Percentiles rank a stretch among this genome's conserved stretches.
Conservation (phyloP, 2,113 vertebrate genomes). For the Eurypyga helias region DNA sequence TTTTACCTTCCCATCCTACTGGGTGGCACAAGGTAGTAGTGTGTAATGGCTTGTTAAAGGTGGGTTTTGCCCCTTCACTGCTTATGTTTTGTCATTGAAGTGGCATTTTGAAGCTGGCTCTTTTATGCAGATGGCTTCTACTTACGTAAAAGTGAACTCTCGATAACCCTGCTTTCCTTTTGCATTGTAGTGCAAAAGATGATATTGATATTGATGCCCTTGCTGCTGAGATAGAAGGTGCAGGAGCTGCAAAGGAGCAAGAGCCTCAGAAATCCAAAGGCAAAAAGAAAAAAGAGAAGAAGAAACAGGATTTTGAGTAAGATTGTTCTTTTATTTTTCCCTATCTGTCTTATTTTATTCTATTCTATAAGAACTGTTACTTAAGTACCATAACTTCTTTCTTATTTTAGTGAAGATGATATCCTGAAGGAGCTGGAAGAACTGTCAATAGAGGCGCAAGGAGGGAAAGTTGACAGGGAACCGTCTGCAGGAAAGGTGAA, state of each 20-base stretch:
- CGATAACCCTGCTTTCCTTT: slow-evolving; percentile 14
- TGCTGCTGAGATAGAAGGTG: slow-evolving; percentile 97
- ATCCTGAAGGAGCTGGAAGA: slow-evolving; percentile 97
- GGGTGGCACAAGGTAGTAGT: background rate
- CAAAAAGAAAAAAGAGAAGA: slow-evolving; percentile 91
- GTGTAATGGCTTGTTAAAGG: background rate
- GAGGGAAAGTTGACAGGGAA: slow-evolving; percentile 82
- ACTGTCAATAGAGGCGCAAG: slow-evolving; percentile 87
- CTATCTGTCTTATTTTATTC: background rate
- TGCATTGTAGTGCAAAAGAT: slow-evolving; percentile 86
- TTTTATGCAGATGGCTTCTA: background rate
- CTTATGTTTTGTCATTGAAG: background rate
- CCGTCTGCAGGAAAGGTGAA: slow-evolving; percentile 77
- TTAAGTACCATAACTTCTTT: slow-evolving; percentile 19
- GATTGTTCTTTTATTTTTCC: background rate
- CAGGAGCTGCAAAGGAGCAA: slow-evolving; percentile 90
- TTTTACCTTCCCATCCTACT: background rate
- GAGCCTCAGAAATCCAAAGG: slow-evolving; percentile 87
- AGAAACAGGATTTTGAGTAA: slow-evolving; percentile 94
- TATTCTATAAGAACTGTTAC: background rate
- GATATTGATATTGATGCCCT: slow-evolving; percentile 93
- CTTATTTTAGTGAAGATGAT: slow-evolving; percentile 91
- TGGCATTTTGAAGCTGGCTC: background rate
- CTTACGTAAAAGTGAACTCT: background rate
- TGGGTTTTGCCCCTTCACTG: background rate